phyloP scores from a whole-genome alignment of 2,113 vertebrate genomes.

The Corynorhinus townsendii region DNA sequence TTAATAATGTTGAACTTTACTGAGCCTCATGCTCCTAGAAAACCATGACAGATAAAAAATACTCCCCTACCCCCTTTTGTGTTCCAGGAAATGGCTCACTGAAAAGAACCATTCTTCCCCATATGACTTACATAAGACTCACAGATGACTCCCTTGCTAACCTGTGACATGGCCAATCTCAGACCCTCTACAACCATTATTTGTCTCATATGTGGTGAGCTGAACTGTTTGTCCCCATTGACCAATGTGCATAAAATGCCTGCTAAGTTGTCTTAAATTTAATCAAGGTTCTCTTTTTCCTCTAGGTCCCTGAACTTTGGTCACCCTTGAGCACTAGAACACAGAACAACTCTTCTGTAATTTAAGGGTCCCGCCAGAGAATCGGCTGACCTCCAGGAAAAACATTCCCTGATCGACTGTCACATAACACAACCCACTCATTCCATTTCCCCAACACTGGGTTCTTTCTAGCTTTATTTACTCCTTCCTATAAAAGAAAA shows the following conservation, averaged over 20 bases:
- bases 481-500: background rate
- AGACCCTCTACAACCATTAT: background rate
- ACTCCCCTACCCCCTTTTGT: background rate
- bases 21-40: background rate
- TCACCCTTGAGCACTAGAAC: background rate
- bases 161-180: background rate
- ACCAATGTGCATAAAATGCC: background rate
- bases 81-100: background rate
- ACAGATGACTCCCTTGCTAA: background rate
- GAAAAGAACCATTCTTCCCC: background rate
- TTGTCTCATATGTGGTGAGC: background rate
- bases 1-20: background rate
- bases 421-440: background rate
- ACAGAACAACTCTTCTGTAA: background rate
- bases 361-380: background rate
- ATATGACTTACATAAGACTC: background rate
- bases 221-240: background rate
- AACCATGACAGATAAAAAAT: background rate
- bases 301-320: background rate
- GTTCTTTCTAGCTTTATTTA: background rate
- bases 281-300: background rate
- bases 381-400: background rate
- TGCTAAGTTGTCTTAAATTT: background rate
- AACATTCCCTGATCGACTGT: background rate
- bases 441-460: background rate